phyloP scores from a whole-genome alignment of 1,140 invertebrate species.

The Drosophila malerkotliana region DNA sequence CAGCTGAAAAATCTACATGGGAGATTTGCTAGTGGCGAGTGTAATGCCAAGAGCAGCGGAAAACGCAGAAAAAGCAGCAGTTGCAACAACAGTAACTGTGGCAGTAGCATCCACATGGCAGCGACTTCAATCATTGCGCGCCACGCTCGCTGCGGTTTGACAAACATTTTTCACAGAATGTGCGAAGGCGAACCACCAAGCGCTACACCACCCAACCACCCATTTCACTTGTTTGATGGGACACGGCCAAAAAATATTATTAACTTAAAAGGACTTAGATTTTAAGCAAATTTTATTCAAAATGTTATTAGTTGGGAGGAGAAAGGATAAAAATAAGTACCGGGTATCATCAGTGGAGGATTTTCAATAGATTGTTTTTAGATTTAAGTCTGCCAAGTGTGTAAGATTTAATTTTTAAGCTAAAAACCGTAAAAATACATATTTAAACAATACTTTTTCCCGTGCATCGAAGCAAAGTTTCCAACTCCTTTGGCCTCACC shows the following conservation, averaged over 20 bases:
- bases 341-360: too few species aligned
- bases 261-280: background rate
- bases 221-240: conserved; percentile 30
- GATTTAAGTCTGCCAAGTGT: too few species aligned
- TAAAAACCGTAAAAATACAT: background rate
- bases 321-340: background rate
- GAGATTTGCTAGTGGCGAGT: conserved; percentile 49
- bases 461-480: conserved; percentile 15
- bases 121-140: conserved; percentile 78
- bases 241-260: conserved; percentile 14
- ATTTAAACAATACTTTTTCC: conserved; percentile 4
- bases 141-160: conserved; percentile 78
- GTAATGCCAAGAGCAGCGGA: conserved; percentile 26
- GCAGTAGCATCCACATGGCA: conserved; percentile 62
- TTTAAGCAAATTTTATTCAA: background rate
- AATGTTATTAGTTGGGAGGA: background rate
- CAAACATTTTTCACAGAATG: conserved; percentile 80
- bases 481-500: conserved; percentile 24
- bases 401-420: too few species aligned
- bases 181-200: conserved; percentile 56
- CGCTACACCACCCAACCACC: conserved; percentile 16
- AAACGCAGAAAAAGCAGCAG: conserved; percentile 27
- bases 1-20: conserved; percentile 70
- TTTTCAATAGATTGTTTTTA: too few species aligned
- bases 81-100: conserved; percentile 39